A percentile compares a stretch with the other conserved stretches of the same genome.
These are phyloP conservation scores for Passerculus sandwichensis DNA, from an alignment of 2,797 vertebrate species.

Conservation along the genomic window DNA sequence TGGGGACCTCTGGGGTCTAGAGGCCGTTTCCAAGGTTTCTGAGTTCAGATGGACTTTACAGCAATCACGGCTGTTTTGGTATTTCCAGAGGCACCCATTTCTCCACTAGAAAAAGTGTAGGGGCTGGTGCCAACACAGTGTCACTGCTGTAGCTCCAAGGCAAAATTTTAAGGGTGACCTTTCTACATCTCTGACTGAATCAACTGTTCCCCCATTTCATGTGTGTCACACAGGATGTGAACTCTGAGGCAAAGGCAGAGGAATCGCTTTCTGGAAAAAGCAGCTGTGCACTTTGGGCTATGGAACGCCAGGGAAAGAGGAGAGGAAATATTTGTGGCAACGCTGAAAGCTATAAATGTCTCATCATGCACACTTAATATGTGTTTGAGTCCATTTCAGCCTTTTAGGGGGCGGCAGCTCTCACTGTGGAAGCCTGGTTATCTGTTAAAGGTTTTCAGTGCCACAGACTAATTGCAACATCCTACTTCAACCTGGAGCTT, in stretches of 20 bases:
- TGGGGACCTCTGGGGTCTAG: neutral
- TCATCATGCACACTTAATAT: constrained; percentile 60
- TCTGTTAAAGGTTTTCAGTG: constrained; percentile 18
- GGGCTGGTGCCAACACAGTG: neutral
- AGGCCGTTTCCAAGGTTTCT: neutral
- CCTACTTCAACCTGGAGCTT: neutral
- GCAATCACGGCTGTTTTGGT: rapidly evolving
- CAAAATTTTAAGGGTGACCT: neutral
- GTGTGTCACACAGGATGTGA: neutral
- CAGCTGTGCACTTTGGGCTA: constrained; percentile 11
- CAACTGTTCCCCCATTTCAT: neutral
- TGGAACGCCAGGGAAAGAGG: constrained; percentile 49
- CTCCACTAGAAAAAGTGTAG: neutral
- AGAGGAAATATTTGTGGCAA: constrained; percentile 64
- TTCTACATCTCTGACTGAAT: neutral
- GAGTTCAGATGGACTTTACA: neutral
- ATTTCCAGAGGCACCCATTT: neutral
- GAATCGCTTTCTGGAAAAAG: constrained; percentile 21
- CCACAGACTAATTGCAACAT: neutral
- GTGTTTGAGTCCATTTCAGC: constrained; percentile 49
- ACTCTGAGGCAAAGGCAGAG: neutral
- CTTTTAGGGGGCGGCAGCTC: constrained; percentile 38
- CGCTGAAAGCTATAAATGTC: constrained; percentile 65
- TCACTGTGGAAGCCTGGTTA: neutral
- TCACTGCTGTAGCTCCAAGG: neutral